Evolutionary conservation across 2,888 invertebrate genomes (phyloP), one percentile per base, ranked within the genome.

Genomic region (Incurvaria masculella): DNA sequence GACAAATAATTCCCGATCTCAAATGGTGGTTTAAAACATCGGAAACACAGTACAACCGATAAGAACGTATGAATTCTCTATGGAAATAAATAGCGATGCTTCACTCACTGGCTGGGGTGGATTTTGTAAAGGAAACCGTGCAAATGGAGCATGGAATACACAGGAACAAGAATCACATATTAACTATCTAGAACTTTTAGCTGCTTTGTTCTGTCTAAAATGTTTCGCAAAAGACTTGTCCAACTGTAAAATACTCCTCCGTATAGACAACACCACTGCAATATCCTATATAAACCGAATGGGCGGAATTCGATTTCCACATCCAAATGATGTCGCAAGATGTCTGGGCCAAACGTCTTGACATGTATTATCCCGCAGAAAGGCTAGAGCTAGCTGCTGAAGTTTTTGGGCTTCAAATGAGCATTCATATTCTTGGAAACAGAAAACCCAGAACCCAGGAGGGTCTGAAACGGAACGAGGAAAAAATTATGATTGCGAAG

Each of bases 301-400:
- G 45, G 62, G 62, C 57, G 64, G 64, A 50, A 60, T 61, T 49
- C 61, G 64, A 56, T 62, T 62, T 23, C 23, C 23, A 6, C 23
- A 23, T 10, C 23, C 10, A 6, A 23, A 23, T 23, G 5, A 5
- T 6, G 10, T 23, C 10, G 10, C 23, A 23, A 41, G 19, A 18
- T n/a, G n/a, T n/a, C n/a, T n/a, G n/a, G n/a, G n/a, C n/a, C n/a
- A n/a, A n/a, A n/a, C n/a, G n/a, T n/a, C n/a, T n/a, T n/a, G n/a
- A n/a, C n/a, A n/a, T n/a, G n/a, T n/a, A n/a, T n/a, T n/a, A n/a
- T n/a, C n/a, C n/a, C n/a, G n/a, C n/a, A n/a, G n/a, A n/a, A n/a
- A n/a, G n/a, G n/a, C n/a, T n/a, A n/a, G n/a, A n/a, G n/a, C n/a
- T n/a, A n/a, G n/a, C n/a, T n/a, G n/a, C n/a, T n/a, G n/a, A n/a